Percentiles rank a stretch among this genome's conserved stretches.
phyloP scores from a whole-genome alignment of 2,113 vertebrate genomes.

The Pteronura brasiliensis region DNA sequence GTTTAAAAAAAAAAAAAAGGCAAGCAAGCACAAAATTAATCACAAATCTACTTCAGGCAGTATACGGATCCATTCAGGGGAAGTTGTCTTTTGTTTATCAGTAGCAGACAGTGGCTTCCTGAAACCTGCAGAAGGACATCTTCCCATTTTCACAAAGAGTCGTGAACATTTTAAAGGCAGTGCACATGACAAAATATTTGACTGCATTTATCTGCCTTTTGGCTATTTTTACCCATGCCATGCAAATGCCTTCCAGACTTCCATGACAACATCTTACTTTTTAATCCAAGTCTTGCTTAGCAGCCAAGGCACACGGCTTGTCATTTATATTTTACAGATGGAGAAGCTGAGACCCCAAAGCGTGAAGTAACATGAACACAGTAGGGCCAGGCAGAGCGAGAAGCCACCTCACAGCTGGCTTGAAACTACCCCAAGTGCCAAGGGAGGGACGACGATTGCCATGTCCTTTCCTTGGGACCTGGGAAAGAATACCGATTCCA shows the following conservation, averaged over 20 bases:
- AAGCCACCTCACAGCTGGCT: background rate
- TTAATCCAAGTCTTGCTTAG: background rate
- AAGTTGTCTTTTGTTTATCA: constrained; percentile 57
- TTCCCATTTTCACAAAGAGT: constrained; percentile 54
- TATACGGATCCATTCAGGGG: background rate
- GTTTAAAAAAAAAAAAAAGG: constrained; percentile 15
- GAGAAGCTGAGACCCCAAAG: background rate
- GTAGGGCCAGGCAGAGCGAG: background rate
- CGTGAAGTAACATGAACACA: background rate
- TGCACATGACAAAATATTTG: constrained; percentile 66
- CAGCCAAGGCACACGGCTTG: background rate
- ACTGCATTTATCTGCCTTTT: constrained; percentile 53
- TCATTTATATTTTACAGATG: background rate
- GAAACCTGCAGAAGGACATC: constrained; percentile 53
- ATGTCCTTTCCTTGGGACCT: background rate
- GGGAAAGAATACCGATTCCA: background rate
- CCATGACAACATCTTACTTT: background rate
- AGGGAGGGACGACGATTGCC: background rate
- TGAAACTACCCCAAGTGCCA: background rate
- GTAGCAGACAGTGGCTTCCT: constrained; percentile 51
- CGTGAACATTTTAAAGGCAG: constrained; percentile 29
- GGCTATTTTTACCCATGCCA: constrained; percentile 57
- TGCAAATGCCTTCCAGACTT: background rate
- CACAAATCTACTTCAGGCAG: constrained; percentile 37
- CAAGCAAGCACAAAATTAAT: constrained; percentile 25